These are phyloP conservation scores for Hylomyscus alleni DNA, from an alignment of 2,797 vertebrate species.

Conservation along the genomic window DNA sequence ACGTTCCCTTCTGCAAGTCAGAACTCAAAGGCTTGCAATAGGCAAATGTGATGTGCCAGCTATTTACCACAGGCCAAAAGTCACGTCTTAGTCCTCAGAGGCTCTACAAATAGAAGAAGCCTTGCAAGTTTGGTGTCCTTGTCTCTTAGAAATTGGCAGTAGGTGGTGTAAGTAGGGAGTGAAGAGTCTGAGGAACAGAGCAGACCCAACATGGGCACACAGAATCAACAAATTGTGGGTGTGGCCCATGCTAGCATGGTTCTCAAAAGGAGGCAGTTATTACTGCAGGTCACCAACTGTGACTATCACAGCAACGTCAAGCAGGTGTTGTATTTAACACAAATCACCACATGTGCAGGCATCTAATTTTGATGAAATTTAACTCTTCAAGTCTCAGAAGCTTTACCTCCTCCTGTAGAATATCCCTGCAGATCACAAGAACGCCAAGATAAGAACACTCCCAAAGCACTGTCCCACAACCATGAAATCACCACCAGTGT, in stretches of 20 bases:
- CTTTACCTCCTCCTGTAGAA: neutral
- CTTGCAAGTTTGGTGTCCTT: accelerated
- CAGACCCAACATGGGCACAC: neutral
- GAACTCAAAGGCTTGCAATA: slow-evolving; percentile 9
- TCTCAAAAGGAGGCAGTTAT: neutral
- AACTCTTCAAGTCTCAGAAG: neutral
- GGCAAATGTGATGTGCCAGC: neutral
- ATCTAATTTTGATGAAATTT: neutral
- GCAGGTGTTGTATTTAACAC: neutral
- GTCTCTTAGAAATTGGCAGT: neutral
- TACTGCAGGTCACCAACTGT: neutral
- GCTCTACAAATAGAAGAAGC: neutral
- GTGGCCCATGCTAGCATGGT: neutral
- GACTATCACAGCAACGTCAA: neutral
- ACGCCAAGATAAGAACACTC: neutral
- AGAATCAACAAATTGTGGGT: neutral
- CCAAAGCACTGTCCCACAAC: neutral
- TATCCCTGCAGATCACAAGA: neutral
- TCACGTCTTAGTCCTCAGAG: neutral
- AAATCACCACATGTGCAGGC: neutral
- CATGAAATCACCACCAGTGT: neutral
- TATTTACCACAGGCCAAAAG: neutral
- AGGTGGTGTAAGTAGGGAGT: too few relatives aligned
- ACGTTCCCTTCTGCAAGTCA: neutral
- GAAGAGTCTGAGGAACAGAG: neutral